Percentiles rank a stretch among this genome's conserved stretches.
phyloP scores from a whole-genome alignment of 2,888 invertebrate species.

The Sipha maydis region DNA sequence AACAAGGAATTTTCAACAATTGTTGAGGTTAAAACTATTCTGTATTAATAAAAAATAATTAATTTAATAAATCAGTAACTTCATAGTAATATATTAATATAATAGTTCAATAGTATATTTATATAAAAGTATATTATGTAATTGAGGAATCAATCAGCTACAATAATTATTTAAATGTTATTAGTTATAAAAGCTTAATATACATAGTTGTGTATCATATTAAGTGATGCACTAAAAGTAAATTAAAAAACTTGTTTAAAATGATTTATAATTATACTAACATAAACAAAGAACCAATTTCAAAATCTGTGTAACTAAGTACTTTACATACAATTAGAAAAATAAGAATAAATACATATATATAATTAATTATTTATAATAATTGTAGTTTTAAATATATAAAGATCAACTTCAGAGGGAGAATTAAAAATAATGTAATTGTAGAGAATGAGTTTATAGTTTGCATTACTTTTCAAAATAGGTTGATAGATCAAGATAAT shows the following conservation, averaged over 20 bases:
- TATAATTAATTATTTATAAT: too few species aligned
- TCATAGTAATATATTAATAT: too few species aligned
- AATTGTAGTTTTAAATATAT: too few species aligned
- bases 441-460: background rate
- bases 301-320: too few species aligned
- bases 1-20: conserved; percentile 16
- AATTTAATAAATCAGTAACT: background rate
- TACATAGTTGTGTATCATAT: too few species aligned
- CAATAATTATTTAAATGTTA: background rate
- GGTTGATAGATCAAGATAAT: background rate
- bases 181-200: too few species aligned
- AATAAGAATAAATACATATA: too few species aligned
- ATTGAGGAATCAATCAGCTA: background rate
- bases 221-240: too few species aligned
- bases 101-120: background rate
- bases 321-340: too few species aligned
- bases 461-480: background rate
- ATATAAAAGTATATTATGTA: background rate
- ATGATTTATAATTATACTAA: too few species aligned
- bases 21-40: conserved; percentile 17
- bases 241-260: too few species aligned
- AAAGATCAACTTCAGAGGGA: background rate
- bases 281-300: too few species aligned
- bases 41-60: background rate
- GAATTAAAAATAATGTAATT: background rate